Evolutionary conservation across 53 echinoderm and acorn worm genomes (phyloP), one percentile per base, ranked within the genome.

Genomic region (Astropecten irregularis): DNA sequence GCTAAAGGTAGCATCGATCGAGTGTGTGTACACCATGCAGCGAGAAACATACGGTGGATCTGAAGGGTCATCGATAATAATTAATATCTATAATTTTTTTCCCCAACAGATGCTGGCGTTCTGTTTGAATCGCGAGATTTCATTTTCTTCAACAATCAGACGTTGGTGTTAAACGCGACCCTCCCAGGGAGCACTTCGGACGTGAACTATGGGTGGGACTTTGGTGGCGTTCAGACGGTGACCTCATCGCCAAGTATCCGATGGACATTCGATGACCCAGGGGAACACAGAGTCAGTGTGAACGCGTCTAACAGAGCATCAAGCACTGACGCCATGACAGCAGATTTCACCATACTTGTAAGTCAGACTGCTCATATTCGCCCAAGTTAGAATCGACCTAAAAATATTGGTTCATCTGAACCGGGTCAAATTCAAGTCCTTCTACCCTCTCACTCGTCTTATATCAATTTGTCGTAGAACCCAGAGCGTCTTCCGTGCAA

Each of bases 61-160:
- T n/a, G n/a, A n/a, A n/a, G n/a, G n/a, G n/a, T n/a, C n/a, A n/a
- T n/a, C n/a, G n/a, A n/a, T n/a, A n/a, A n/a, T n/a, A n/a, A n/a
- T n/a, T n/a, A n/a, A n/a, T n/a, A n/a, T n/a, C n/a, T 15, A 30
- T 46, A 5, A 26, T 28, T 27, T 59, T 77, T 39, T 34, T 34
- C 61, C 42, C 42, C 42, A 6, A 29, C 40, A 67, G 67, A 67
- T 20, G 61, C 9, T 44, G 77, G 30, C 8, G 15, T 61, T 23
- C 27, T 77, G 33, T 16, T 29, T 11, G 39, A 59, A 27, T 44
- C 77, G 15, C 25, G 16, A 1, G 59, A 77, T 38, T 19, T 40
- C 15, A 34, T 60, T 28, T 77, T 77, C 77, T n/a, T 77, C 23
- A 29, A 7, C 3, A 60, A 55, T 9, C 59, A 77, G 61, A 42